These are phyloP conservation scores for Rynchops niger DNA, from an alignment of 2,113 vertebrate genomes.

Conservation along the genomic window DNA sequence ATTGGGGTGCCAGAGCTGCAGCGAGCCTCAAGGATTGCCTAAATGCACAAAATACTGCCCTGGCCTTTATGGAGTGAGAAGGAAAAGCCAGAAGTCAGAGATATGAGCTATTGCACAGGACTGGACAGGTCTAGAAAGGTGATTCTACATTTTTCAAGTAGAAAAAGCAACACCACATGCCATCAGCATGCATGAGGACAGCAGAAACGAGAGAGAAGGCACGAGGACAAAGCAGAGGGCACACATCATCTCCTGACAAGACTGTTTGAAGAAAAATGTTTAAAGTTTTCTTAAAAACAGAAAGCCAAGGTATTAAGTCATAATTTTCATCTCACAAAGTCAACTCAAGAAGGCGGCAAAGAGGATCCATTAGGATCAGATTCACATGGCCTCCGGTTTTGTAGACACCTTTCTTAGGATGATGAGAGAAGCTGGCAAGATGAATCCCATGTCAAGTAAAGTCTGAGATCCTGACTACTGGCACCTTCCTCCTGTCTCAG, in stretches of 20 bases:
- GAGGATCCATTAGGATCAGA: neutral
- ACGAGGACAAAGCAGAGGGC: neutral
- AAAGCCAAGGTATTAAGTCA: neutral
- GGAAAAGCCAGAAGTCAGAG: neutral
- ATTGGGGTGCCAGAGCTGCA: neutral
- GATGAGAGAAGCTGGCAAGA: neutral
- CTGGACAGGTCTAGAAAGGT: neutral
- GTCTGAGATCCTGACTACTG: neutral
- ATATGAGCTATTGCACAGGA: neutral
- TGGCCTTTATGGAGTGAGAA: neutral
- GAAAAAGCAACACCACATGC: neutral
- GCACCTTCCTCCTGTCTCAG: neutral
- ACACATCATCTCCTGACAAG: neutral
- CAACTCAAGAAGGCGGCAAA: neutral
- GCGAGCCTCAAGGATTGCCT: neutral
- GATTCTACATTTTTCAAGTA: neutral
- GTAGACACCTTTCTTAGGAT: neutral
- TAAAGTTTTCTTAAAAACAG: neutral
- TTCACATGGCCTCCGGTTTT: neutral
- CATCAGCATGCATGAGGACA: rapidly evolving
- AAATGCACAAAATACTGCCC: neutral
- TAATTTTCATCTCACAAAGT: neutral
- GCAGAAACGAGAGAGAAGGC: neutral
- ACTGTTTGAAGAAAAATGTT: neutral
- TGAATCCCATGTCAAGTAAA: neutral